Conservation (phyloP, 1,140 invertebrate species). For the Eumaeus atala region DNA sequence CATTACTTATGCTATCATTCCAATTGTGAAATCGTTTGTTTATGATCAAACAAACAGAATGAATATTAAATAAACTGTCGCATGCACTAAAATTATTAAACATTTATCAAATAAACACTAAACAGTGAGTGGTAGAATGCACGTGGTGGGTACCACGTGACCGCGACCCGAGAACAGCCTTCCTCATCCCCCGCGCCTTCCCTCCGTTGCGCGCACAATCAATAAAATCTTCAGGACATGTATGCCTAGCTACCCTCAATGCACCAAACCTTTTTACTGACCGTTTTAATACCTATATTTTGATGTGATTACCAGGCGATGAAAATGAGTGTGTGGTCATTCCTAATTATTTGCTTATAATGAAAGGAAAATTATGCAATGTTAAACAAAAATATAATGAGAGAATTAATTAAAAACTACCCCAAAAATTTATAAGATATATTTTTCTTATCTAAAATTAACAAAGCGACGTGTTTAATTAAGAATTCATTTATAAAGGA, state of each 20-base stretch:
- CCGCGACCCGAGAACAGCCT: conserved; percentile 14
- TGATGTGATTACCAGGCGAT: conserved; percentile 5
- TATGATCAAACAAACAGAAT: too few species aligned
- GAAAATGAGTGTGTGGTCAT: not conserved
- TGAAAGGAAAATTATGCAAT: not conserved
- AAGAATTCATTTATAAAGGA: too few species aligned
- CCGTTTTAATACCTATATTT: conserved; percentile 14
- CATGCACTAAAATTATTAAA: not conserved
- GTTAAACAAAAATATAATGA: too few species aligned
- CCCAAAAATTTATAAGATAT: too few species aligned
- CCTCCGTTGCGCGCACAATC: conserved; percentile 40
- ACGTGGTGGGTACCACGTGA: conserved; percentile 13
- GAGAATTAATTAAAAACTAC: not conserved
- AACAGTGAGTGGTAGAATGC: conserved; percentile 8
- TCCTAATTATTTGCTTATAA: not conserved
- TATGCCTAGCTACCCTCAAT: conserved; percentile 24
- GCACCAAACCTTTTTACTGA: conserved; percentile 27
- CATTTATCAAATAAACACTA: conserved; percentile 2
- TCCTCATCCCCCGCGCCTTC: conserved; percentile 26
- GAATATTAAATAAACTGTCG: too few species aligned
- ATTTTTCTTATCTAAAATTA: not conserved
- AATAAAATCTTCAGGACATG: conserved; percentile 43
- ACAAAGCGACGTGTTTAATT: too few species aligned
- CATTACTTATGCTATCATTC: too few species aligned
- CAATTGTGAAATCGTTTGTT: too few species aligned